These are phyloP conservation scores for Eumerus sabulonum DNA, from an alignment of 2,888 invertebrate genomes.

Conservation along the genomic window DNA sequence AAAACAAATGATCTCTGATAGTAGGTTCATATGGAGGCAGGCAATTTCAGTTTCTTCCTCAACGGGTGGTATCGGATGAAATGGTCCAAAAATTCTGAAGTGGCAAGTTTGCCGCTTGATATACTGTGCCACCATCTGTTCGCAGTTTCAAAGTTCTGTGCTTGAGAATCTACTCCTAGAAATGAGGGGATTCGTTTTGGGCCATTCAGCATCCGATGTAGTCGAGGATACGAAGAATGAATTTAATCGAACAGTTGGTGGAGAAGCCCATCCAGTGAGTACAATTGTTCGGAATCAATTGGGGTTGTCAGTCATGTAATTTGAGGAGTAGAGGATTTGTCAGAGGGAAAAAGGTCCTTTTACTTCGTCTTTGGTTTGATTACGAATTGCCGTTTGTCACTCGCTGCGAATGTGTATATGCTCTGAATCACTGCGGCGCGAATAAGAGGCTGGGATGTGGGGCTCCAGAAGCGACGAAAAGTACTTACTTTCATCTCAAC, in stretches of 20 bases:
- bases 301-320: slow-evolving; percentile 27
- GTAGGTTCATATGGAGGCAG: slow-evolving; percentile 24
- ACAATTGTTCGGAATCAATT: slow-evolving; percentile 26
- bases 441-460: not conserved
- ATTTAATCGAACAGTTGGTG: not conserved
- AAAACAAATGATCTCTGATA: slow-evolving; percentile 16
- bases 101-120: slow-evolving; percentile 11
- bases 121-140: not conserved
- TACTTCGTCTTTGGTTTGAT: not conserved
- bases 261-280: not conserved
- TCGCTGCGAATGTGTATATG: not conserved
- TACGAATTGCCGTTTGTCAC: not conserved
- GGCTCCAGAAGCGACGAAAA: not conserved
- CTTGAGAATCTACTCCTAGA: too few relatives aligned
- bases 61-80: not conserved
- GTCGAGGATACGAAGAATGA: too few relatives aligned
- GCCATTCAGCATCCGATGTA: too few relatives aligned
- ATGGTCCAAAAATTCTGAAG: slow-evolving; percentile 15
- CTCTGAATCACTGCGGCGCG: not conserved
- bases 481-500: not conserved
- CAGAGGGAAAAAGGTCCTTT: slow-evolving; percentile 12
- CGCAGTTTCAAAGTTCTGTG: slow-evolving; percentile 12
- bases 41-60: slow-evolving; percentile 1
- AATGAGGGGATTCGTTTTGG: too few relatives aligned
- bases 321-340: slow-evolving; percentile 37